These are phyloP conservation scores for Leptosomus discolor DNA, from an alignment of 2,113 vertebrate species.

Conservation along the genomic window DNA sequence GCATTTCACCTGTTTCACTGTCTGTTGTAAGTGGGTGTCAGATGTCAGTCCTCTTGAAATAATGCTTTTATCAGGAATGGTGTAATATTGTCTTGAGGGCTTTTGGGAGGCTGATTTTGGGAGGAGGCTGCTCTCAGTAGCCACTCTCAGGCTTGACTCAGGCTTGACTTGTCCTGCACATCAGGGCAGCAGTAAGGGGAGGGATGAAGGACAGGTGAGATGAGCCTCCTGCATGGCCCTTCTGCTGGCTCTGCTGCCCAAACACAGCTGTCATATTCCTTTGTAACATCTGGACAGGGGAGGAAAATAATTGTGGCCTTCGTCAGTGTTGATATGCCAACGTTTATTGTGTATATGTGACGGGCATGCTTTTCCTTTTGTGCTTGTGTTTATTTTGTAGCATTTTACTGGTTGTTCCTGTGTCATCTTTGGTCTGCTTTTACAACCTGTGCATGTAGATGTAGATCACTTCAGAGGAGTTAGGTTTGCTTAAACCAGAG, in stretches of 20 bases:
- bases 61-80: background rate
- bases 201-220: background rate
- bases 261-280: background rate
- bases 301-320: background rate
- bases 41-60: background rate
- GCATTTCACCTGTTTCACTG: background rate
- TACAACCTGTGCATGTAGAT: background rate
- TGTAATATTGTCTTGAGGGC: background rate
- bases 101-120: background rate
- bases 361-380: background rate
- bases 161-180: background rate
- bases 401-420: background rate
- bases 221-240: background rate
- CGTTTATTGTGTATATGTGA: background rate
- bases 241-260: background rate
- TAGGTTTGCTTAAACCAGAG: background rate
- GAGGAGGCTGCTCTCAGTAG: background rate
- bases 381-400: background rate
- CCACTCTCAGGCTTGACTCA: background rate
- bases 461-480: background rate
- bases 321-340: rapidly evolving
- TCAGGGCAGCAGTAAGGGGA: background rate
- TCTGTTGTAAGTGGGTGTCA: background rate
- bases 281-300: background rate
- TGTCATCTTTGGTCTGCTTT: background rate